Base-by-base conservation (phyloP, 2,888 invertebrate species). In the Drosophila recens region DNA sequence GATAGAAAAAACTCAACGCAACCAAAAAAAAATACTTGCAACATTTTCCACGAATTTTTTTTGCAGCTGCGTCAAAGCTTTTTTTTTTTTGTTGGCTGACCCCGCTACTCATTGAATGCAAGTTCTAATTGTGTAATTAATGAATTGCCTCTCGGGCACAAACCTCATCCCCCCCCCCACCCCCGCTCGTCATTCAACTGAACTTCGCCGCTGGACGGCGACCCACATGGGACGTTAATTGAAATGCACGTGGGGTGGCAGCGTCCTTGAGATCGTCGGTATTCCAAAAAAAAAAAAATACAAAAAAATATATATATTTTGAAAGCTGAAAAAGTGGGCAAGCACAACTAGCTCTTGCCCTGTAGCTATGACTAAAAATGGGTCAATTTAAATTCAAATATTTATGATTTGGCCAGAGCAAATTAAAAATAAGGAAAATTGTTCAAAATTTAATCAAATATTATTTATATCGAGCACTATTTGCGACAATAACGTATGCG, bases 41-140 rank as follows among this genome's bases (percentile, higher is more conserved):
- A 71, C 51, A 54, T 66, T 72, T 80, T 77, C 61, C 64, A 74
- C 73, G 70, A 80, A 75, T 72, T 79, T 30, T n/a, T 30, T 71
- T 64, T 78, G 79, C 64, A 65, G 58, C 57, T 67, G 70, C 62
- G 66, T 68, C 58, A 51, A 34, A 15, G 42, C 8, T 3, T 6
- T n/a, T n/a, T n/a, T n/a, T n/a, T n/a, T n/a, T n/a, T n/a, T n/a
- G n/a, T n/a, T 15, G 27, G 17, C 36, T 51, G n/a, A 15, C 49
- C 17, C 17, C 27, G 30, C 63, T 27, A 6, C 27, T 51, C 58
- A 69, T 72, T 75, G 57, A 70, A 65, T 72, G 68, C 77, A 67
- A 82, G 62, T 66, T 88, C 86, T 84, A 84, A 84, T 84, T 84
- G 88, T 88, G 80, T 84, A 88, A 84, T 84, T 84, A 84, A 88